Evolutionary conservation across 2,797 vertebrate species (phyloP).

Genomic region (Somateria mollissima): DNA sequence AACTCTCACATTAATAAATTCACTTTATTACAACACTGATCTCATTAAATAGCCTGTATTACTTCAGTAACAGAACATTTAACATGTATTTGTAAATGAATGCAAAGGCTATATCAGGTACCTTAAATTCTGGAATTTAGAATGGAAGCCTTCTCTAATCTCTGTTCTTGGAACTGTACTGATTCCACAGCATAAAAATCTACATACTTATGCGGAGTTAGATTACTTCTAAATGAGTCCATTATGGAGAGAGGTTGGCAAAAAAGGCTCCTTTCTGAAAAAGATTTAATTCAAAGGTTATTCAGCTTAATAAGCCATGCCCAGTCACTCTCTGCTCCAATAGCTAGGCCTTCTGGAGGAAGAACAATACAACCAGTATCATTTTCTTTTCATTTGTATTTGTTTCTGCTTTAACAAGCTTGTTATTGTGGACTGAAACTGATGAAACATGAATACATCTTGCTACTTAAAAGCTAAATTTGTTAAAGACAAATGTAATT

Average conservation of each 20-base stretch:
- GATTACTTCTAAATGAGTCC: background rate
- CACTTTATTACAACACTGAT: background rate
- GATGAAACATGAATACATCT: background rate
- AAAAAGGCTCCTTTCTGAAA: background rate
- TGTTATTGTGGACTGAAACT: background rate
- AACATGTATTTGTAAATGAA: background rate
- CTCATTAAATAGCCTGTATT: background rate
- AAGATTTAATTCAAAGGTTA: background rate
- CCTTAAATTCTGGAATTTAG: background rate
- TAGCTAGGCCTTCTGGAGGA: background rate
- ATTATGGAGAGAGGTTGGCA: background rate
- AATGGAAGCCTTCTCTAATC: background rate
- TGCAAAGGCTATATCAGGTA: background rate
- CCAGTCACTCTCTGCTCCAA: background rate
- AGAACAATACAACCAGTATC: background rate
- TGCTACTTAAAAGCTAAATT: background rate
- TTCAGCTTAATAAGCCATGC: background rate
- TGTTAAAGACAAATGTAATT: background rate
- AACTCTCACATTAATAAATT: slow-evolving; percentile 15
- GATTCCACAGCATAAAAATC: background rate
- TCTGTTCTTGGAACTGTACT: background rate
- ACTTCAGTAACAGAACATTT: background rate
- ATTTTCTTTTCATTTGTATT: background rate
- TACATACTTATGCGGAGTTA: background rate
- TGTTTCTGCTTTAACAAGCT: background rate